Percentiles rank a stretch among this genome's conserved stretches.
phyloP scores from a whole-genome alignment of 2,797 vertebrate genomes.

The Enoplosus armatus region DNA sequence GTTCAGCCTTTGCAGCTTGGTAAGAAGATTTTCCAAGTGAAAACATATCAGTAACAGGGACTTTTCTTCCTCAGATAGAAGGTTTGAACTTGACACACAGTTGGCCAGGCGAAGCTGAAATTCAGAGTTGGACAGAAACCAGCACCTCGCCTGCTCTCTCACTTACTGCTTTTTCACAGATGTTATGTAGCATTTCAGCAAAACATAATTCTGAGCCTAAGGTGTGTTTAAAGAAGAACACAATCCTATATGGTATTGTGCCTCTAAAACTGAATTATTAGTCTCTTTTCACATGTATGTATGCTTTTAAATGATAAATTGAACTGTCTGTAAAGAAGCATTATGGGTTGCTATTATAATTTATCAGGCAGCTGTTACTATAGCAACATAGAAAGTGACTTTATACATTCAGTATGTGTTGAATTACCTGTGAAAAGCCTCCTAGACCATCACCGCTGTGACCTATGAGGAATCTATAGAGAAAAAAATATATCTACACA shows the following conservation, averaged over 20 bases:
- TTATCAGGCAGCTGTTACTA: constrained; percentile 39
- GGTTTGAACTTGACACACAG: constrained; percentile 53
- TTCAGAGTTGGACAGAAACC: constrained; percentile 37
- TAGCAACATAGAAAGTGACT: constrained; percentile 18
- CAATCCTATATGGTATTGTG: not conserved
- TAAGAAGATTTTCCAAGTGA: constrained; percentile 13
- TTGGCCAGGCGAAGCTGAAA: constrained; percentile 32
- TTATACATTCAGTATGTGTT: constrained; percentile 33
- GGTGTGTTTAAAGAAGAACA: constrained; percentile 11
- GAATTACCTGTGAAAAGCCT: constrained; percentile 52
- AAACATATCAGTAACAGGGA: not conserved
- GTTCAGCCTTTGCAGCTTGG: not conserved
- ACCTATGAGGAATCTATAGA: constrained; percentile 53
- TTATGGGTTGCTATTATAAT: constrained; percentile 12
- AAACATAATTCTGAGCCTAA: constrained; percentile 9
- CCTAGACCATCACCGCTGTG: constrained; percentile 35
- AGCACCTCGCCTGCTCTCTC: constrained; percentile 21
- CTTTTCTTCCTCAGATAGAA: constrained; percentile 13
- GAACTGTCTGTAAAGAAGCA: not conserved
- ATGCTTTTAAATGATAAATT: constrained; percentile 16
- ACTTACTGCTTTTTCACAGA: constrained; percentile 13
- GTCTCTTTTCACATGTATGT: not conserved
- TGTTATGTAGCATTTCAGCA: constrained; percentile 12
- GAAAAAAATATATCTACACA: constrained; percentile 48
- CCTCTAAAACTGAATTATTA: constrained; percentile 4